Conservation (phyloP, 1,140 invertebrate genomes). For the Pantala flavescens region DNA sequence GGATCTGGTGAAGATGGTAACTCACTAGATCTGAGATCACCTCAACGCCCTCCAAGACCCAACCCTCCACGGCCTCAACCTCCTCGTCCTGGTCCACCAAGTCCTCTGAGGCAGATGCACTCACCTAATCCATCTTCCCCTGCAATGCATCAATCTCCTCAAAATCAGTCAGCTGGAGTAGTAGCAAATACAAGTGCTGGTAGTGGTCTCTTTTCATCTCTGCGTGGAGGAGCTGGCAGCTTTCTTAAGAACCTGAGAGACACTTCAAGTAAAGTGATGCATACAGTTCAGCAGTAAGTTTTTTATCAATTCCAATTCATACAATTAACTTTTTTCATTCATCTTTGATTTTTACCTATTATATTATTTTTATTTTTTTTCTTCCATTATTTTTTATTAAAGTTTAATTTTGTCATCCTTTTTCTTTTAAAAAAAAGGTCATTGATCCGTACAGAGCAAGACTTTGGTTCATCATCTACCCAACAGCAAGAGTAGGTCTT, state of each 20-base stretch:
- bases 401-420: not conserved
- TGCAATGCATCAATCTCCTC: constrained; percentile 18
- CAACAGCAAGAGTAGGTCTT: not conserved
- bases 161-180: constrained; percentile 13
- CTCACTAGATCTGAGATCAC: not conserved
- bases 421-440: not conserved
- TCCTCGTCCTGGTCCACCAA: constrained; percentile 29
- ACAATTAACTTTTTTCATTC: no score
- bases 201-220: constrained; percentile 64
- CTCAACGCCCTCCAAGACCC: constrained; percentile 12
- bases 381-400: not conserved
- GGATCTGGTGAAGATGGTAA: not conserved
- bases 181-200: constrained; percentile 16
- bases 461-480: not conserved
- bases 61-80: constrained; percentile 28
- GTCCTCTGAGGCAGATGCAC: constrained; percentile 21
- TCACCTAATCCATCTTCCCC: constrained; percentile 26
- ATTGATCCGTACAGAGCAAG: not conserved
- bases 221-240: constrained; percentile 72
- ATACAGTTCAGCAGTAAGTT: constrained; percentile 85
- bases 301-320: not conserved
- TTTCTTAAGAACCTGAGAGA: constrained; percentile 91
- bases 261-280: constrained; percentile 92
- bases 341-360: not conserved
- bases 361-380: not conserved